Evolutionary conservation across 2,888 invertebrate genomes (phyloP).

Genomic region (Drosophila merina): DNA sequence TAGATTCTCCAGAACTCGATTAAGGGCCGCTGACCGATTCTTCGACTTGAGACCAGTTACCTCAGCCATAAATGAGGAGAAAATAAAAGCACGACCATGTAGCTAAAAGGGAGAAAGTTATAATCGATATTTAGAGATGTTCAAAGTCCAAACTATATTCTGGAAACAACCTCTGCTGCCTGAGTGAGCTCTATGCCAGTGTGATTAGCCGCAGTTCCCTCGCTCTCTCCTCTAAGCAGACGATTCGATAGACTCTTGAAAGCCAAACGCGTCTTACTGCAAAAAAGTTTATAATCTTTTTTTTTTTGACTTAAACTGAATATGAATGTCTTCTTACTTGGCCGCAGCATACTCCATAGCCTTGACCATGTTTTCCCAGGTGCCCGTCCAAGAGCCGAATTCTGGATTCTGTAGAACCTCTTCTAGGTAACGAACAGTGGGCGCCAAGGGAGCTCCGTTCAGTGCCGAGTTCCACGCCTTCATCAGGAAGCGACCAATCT

Average conservation of each 20-base stretch:
- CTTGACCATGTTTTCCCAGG: slow-evolving; percentile 82
- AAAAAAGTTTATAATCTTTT: not conserved
- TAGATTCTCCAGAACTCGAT: slow-evolving; percentile 87
- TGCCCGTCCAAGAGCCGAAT: slow-evolving; percentile 77
- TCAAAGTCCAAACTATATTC: not conserved
- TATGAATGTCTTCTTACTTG: slow-evolving; percentile 75
- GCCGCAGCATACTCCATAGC: slow-evolving; percentile 84
- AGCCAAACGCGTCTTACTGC: slow-evolving; percentile 89
- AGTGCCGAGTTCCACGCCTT: slow-evolving; percentile 90
- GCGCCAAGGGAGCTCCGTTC: slow-evolving; percentile 86
- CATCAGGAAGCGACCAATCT: slow-evolving; percentile 93
- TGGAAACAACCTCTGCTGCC: slow-evolving; percentile 90
- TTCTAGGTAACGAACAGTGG: slow-evolving; percentile 88
- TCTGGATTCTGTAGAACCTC: slow-evolving; percentile 53
- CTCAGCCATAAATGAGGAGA: slow-evolving; percentile 90
- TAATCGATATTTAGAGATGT: not conserved
- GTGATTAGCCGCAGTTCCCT: slow-evolving; percentile 94
- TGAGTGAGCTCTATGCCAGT: slow-evolving; percentile 92
- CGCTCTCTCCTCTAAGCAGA: slow-evolving; percentile 87
- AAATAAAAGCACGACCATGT: slow-evolving; percentile 92
- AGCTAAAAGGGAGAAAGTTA: slow-evolving; percentile 85
- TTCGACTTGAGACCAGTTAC: slow-evolving; percentile 86
- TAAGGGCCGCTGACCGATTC: slow-evolving; percentile 86
- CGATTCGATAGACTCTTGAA: slow-evolving; percentile 89
- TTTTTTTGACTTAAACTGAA: fast-evolving